Percentiles rank a stretch among this genome's conserved stretches.
Evolutionary conservation across 2,888 invertebrate species (phyloP).

Genomic region (Ophion slaviceki): DNA sequence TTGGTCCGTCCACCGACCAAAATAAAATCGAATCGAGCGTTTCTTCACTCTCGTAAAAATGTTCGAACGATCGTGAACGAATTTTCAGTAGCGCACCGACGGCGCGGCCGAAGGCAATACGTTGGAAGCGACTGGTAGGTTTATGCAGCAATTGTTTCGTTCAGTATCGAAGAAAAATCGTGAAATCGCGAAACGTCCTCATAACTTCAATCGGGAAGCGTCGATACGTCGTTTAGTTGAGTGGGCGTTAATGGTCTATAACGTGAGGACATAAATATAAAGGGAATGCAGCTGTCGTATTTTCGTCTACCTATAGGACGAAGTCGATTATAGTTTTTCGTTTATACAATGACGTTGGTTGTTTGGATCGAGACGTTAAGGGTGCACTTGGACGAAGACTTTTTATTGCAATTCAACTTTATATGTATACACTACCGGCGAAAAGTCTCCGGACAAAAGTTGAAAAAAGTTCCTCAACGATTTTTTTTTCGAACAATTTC

Average conservation of each 20-base stretch:
- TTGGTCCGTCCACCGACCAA: no score
- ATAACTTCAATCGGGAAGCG: constrained; percentile 61
- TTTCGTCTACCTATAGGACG: background rate
- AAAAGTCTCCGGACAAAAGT: no score
- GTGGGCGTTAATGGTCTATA: constrained; percentile 51
- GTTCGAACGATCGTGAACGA: no score
- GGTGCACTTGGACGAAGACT: background rate
- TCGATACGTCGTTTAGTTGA: constrained; percentile 20
- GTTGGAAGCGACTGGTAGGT: no score
- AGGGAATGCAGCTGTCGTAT: constrained; percentile 8
- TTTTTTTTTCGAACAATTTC: no score
- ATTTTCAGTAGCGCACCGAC: no score
- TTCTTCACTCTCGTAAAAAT: no score
- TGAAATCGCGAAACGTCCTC: constrained; percentile 37
- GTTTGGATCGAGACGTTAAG: background rate
- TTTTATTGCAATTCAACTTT: background rate
- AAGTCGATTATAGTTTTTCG: background rate
- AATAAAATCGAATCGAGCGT: no score
- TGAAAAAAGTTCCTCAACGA: no score
- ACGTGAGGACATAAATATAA: constrained; percentile 56
- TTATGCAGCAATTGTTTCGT: background rate
- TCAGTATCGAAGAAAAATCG: background rate
- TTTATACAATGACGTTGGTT: background rate
- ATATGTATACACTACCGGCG: no score
- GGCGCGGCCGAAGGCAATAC: no score